phyloP scores from a whole-genome alignment of 1,140 invertebrate genomes.

The Intoshia linei region DNA sequence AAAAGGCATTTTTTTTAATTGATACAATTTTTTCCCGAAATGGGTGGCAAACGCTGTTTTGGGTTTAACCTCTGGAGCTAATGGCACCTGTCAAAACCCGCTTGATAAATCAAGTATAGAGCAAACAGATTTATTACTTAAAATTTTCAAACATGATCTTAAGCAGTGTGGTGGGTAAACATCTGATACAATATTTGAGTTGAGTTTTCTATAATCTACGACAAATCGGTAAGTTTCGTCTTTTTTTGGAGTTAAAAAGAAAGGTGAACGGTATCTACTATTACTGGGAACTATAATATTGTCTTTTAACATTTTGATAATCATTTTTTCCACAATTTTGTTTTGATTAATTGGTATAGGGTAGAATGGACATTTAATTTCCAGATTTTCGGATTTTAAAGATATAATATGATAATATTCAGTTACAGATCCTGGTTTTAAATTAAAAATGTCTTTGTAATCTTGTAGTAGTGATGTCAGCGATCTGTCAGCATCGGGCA shows the following conservation, averaged over 20 bases:
- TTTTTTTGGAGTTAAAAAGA: constrained; percentile 26
- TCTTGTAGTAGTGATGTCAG: no score
- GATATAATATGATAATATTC: no score
- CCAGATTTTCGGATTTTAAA: no score
- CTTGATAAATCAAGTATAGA: constrained; percentile 1
- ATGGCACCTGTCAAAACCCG: constrained; percentile 1
- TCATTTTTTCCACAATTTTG: no score
- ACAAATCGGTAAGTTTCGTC: constrained; percentile 11
- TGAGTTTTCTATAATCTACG: constrained; percentile 6
- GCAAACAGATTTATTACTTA: neutral
- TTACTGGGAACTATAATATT: no score
- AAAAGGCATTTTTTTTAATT: constrained; percentile 7
- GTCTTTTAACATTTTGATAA: no score
- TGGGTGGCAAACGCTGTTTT: constrained; percentile 3
- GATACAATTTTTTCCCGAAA: constrained; percentile 2
- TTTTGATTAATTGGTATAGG: no score
- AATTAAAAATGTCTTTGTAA: no score
- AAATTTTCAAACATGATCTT: neutral
- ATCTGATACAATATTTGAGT: constrained; percentile 1
- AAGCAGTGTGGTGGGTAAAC: constrained; percentile 3
- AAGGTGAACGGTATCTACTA: no score
- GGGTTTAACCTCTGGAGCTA: neutral
- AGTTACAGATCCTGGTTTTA: no score
- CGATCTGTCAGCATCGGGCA: no score
- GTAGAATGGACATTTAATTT: no score